Conservation (phyloP, 2,888 invertebrate genomes). For the Beris chalybata region DNA sequence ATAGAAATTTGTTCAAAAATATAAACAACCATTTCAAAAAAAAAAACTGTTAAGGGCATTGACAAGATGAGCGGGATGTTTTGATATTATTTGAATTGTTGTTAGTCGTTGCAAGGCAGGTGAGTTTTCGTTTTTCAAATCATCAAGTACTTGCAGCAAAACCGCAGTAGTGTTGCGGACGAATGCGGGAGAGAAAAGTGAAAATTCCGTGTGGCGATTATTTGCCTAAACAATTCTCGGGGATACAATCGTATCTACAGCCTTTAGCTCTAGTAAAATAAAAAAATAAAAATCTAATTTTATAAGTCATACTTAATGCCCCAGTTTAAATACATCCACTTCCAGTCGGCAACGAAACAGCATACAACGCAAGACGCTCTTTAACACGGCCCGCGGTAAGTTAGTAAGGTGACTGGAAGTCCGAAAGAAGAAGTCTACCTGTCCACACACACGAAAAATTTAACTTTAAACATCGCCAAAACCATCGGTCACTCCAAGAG, state of each 20-base stretch:
- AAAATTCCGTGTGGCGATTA: constrained; percentile 23
- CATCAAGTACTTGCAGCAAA: not conserved
- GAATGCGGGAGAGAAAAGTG: constrained; percentile 19
- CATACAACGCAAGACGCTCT: not conserved
- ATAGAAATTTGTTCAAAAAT: too few species aligned
- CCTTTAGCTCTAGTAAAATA: too few species aligned
- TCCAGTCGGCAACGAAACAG: constrained; percentile 2
- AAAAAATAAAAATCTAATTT: too few species aligned
- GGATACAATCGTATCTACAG: too few species aligned
- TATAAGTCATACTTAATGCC: constrained; percentile 10
- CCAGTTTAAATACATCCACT: constrained; percentile 26
- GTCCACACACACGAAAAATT: constrained; percentile 16
- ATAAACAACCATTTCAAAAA: too few species aligned
- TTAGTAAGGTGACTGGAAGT: not conserved
- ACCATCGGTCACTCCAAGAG: constrained; percentile 10
- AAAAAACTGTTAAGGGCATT: too few species aligned
- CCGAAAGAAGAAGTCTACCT: constrained; percentile 1
- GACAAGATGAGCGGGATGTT: too few species aligned
- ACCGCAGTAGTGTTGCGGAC: not conserved
- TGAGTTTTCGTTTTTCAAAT: too few species aligned
- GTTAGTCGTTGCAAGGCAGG: too few species aligned
- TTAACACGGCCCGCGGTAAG: constrained; percentile 1
- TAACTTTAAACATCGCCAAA: constrained; percentile 24
- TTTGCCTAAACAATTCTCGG: constrained; percentile 27
- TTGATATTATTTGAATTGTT: too few species aligned